Percentiles rank a stretch among this genome's conserved stretches.
phyloP scores from a whole-genome alignment of 2,113 vertebrate genomes.

The Micronisus gabar region DNA sequence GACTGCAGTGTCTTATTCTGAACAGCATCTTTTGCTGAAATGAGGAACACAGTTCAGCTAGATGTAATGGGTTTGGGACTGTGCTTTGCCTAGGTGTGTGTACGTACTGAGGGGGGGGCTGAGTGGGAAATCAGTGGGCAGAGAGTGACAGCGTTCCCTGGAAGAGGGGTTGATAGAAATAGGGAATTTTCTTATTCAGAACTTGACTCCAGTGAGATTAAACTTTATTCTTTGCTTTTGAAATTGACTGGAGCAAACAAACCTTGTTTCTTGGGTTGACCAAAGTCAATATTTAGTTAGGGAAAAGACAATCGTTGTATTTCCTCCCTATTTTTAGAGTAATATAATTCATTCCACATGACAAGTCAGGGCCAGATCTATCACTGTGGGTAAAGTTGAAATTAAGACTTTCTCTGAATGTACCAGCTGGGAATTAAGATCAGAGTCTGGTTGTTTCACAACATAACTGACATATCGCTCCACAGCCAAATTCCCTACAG shows the following conservation, averaged over 20 bases:
- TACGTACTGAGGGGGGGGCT: too few species aligned
- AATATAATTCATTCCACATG: neutral
- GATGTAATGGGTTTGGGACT: neutral
- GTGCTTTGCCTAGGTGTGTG: neutral
- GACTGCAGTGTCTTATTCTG: neutral
- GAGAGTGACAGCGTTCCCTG: neutral
- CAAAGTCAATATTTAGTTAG: neutral
- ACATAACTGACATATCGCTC: neutral
- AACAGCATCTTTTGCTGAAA: neutral
- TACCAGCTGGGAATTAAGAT: neutral
- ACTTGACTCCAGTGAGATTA: neutral
- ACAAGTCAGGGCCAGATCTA: neutral
- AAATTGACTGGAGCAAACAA: neutral
- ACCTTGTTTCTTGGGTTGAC: neutral
- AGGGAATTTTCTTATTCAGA: neutral
- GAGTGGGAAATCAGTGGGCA: neutral
- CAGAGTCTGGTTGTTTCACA: slow-evolving; percentile 3
- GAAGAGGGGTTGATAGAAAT: neutral
- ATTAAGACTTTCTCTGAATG: neutral
- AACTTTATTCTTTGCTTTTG: neutral
- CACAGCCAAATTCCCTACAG: neutral
- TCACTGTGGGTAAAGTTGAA: slow-evolving; percentile 17
- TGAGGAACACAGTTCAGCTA: neutral
- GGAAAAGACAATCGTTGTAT: neutral
- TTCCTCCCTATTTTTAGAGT: neutral